phyloP scores from a whole-genome alignment of 2,797 vertebrate species.

The Ptychobarbus kaznakovi region DNA sequence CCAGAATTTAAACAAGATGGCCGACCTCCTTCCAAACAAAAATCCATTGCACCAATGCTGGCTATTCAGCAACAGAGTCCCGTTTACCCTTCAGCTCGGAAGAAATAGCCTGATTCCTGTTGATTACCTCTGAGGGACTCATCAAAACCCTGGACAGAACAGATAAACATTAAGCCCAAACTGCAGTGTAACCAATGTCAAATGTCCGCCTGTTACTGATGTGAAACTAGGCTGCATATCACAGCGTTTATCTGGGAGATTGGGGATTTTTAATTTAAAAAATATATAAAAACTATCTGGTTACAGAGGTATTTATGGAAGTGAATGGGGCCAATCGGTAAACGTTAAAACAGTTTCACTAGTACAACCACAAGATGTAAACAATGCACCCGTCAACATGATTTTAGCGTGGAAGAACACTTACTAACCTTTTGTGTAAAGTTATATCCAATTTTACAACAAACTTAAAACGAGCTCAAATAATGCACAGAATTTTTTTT shows the following conservation, averaged over 20 bases:
- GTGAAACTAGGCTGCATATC: constrained; percentile 39
- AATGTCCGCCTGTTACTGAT: constrained; percentile 49
- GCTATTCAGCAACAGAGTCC: constrained; percentile 43
- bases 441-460: not conserved
- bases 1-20: constrained; percentile 60
- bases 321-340: not conserved
- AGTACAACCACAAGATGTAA: not conserved
- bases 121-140: constrained; percentile 60
- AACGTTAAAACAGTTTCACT: not conserved
- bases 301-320: not conserved
- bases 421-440: not conserved
- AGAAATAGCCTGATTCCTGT: constrained; percentile 60
- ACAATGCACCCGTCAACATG: not conserved
- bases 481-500: not conserved
- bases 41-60: constrained; percentile 57
- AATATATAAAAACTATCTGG: not conserved
- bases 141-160: constrained; percentile 45
- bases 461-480: not conserved
- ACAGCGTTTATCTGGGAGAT: not conserved
- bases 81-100: constrained; percentile 56
- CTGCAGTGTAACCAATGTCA: constrained; percentile 51
- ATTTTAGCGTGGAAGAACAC: not conserved
- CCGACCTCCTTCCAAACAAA: constrained; percentile 56
- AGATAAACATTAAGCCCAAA: constrained; percentile 55
- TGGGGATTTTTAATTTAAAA: not conserved